Conservation (phyloP, 2,797 vertebrate species). For the Anomalospiza imberbis region DNA sequence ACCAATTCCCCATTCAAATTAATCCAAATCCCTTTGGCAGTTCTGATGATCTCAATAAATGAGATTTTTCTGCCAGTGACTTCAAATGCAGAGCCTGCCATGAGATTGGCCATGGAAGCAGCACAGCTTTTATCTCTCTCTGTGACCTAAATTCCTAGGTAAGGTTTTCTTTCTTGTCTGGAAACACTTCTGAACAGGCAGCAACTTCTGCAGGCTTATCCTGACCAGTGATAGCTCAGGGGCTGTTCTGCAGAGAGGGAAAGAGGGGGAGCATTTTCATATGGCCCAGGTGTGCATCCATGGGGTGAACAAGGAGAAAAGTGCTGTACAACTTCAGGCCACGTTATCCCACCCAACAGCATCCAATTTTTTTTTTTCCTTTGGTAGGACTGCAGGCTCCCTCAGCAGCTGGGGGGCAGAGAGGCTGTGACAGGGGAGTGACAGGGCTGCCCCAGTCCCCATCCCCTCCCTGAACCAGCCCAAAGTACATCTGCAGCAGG, state of each 20-base stretch:
- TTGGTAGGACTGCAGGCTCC: not conserved
- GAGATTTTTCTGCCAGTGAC: constrained; percentile 20
- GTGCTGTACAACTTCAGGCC: too few species aligned
- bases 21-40: constrained; percentile 18
- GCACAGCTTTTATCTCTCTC: not conserved
- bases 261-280: not conserved
- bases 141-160: not conserved
- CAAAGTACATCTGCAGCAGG: not conserved
- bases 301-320: not conserved
- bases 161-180: not conserved
- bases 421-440: not conserved
- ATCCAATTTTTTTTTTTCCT: rapidly evolving
- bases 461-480: not conserved
- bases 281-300: rapidly evolving
- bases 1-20: constrained; percentile 37
- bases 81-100: constrained; percentile 12
- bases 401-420: not conserved
- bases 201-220: not conserved
- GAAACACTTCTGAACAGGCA: not conserved
- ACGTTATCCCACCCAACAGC: rapidly evolving
- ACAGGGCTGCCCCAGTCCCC: not conserved
- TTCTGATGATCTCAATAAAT: constrained; percentile 1
- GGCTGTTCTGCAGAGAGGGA: not conserved
- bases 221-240: not conserved
- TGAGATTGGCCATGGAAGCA: not conserved